Base-by-base conservation (phyloP, 2,888 invertebrate genomes). In the Hydrotaea diabolus region DNA sequence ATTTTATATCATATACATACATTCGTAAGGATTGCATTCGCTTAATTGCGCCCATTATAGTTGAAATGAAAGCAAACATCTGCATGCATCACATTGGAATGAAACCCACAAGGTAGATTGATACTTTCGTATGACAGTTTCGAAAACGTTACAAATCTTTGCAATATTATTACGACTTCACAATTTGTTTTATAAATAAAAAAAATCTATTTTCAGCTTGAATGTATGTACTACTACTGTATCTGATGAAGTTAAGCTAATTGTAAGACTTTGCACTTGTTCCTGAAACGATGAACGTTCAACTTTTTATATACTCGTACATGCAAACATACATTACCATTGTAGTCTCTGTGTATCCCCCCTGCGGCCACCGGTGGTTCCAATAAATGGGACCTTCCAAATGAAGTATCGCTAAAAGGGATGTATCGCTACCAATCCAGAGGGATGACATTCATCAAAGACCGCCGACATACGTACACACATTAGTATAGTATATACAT, bases 131-230 rank as follows among this genome's bases (percentile, higher is more conserved):
- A 26, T 23, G 15, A 59, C 17, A 31, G 62, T 62, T 62, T 31
- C 62, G 62, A 31, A 62, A 59, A 23, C 73, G 21, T 77, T 77
- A 77, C 81, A 76, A 79, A 81, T 55, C 84, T 82, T 85, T 85
- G 84, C 81, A 85, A 79, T 77, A 64, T 46, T 21, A 15, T 15
- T 66, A 49, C 36, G 1, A 46, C 57, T 73, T 64, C 17, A 69
- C 64, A 64, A 39, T 64, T 26, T 36, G 21, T 72, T 11, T 69
- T 74, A 57, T 76, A 19, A 59, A 77, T 55, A 69, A 19, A 55
- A 75, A 69, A 19, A 55, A 75, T 80, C 26, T 81, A 64, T 78
- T 77, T 83, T 21, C 81, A 81, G 81, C 81, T 76, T 53, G 46
- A 57, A 57, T 57, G 23, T 31, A 53, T 66, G 66, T 15, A 74